Evolutionary conservation across 2,888 invertebrate species (phyloP).

Genomic region (Pollenia labialis): DNA sequence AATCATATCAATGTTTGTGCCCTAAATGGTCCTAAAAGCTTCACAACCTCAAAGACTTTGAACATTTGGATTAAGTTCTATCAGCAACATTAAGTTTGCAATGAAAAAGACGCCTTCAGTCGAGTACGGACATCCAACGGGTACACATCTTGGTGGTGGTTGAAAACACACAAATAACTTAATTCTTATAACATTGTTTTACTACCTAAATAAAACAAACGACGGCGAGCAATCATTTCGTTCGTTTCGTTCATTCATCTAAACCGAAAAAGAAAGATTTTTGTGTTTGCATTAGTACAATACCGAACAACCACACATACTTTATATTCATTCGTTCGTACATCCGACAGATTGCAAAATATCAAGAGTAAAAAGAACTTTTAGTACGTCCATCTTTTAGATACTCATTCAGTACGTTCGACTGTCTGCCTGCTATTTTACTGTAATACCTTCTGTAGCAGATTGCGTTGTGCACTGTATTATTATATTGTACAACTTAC

Average conservation of each 20-base stretch:
- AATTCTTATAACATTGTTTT: constrained; percentile 62
- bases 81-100: constrained; percentile 89
- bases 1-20: constrained; percentile 74
- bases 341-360: constrained; percentile 67
- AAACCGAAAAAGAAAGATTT: constrained; percentile 58
- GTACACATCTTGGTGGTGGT: constrained; percentile 84
- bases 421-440: constrained; percentile 30
- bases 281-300: constrained; percentile 64
- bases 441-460: constrained; percentile 64
- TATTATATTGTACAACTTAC: constrained; percentile 57
- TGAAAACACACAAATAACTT: constrained; percentile 72
- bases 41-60: constrained; percentile 76
- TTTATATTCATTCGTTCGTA: constrained; percentile 24
- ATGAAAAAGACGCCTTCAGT: constrained; percentile 86
- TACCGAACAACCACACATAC: constrained; percentile 44
- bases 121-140: constrained; percentile 86
- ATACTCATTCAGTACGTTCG: constrained; percentile 39
- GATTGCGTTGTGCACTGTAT: constrained; percentile 63
- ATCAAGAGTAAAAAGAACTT: constrained; percentile 60
- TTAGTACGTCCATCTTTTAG: constrained; percentile 49
- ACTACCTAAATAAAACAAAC: constrained; percentile 67
- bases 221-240: constrained; percentile 35
- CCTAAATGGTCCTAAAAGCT: constrained; percentile 74
- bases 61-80: constrained; percentile 86
- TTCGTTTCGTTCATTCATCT: constrained; percentile 56